phyloP scores from a whole-genome alignment of 2,888 invertebrate species.

The Dichetophora obliterata region DNA sequence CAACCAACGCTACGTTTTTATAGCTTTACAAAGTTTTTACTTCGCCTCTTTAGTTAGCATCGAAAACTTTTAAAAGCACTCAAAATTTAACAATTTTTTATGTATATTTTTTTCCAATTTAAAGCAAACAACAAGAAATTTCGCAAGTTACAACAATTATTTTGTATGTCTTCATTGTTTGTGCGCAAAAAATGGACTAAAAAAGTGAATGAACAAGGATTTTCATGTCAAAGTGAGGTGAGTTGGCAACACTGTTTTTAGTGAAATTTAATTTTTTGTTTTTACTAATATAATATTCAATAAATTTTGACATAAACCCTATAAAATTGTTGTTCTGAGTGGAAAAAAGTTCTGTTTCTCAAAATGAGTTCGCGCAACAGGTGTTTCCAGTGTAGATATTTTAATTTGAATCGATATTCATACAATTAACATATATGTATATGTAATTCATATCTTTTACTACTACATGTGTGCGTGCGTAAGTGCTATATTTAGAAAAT shows the following conservation, averaged over 20 bases:
- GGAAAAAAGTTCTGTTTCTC: background rate
- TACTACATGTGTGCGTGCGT: too few relatives aligned
- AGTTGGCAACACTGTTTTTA: constrained; percentile 47
- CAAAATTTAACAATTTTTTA: background rate
- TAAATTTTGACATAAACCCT: background rate
- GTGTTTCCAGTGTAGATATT: constrained; percentile 25
- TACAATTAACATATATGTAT: constrained; percentile 2
- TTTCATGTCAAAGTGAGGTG: constrained; percentile 64
- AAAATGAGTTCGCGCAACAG: constrained; percentile 6
- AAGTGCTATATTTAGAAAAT: too few relatives aligned
- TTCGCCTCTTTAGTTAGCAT: background rate
- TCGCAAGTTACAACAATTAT: constrained; percentile 43
- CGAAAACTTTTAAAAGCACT: background rate
- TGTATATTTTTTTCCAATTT: constrained; percentile 9
- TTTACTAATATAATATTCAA: background rate
- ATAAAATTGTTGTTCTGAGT: background rate
- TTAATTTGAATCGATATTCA: constrained; percentile 25
- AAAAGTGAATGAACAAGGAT: constrained; percentile 62
- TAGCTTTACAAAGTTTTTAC: too few relatives aligned
- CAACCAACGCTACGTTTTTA: too few relatives aligned
- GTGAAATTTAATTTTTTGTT: background rate
- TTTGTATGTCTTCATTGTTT: constrained; percentile 62
- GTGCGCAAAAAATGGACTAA: constrained; percentile 62
- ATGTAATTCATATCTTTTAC: too few relatives aligned
- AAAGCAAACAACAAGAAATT: constrained; percentile 41